A percentile compares a stretch with the other conserved stretches of the same genome.
Conservation (phyloP, 2,113 vertebrate genomes). For the Rousettus leschenaultii region DNA sequence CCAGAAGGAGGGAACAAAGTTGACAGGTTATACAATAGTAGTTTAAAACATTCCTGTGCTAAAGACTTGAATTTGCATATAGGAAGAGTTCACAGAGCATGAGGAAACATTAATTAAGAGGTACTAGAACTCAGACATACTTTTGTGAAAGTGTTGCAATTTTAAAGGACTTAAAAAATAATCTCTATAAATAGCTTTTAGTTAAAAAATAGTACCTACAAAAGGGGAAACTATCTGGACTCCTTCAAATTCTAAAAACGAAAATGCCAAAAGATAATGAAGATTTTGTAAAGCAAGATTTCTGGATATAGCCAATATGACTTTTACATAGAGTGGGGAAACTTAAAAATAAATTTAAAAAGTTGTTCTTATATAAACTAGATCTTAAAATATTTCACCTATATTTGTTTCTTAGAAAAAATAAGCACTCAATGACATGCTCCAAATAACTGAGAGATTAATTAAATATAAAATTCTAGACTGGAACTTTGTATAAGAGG, state of each 20-base stretch:
- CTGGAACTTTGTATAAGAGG: not conserved
- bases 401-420: not conserved
- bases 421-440: not conserved
- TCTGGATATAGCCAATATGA: not conserved
- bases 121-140: not conserved
- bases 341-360: not conserved
- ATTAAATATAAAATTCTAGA: not conserved
- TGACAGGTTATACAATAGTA: not conserved
- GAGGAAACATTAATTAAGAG: not conserved
- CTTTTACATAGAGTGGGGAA: not conserved
- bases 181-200: not conserved
- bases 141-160: not conserved
- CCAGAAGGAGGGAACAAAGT: not conserved
- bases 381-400: not conserved
- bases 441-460: not conserved
- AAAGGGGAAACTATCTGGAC: not conserved
- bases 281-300: not conserved
- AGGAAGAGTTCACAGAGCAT: not conserved
- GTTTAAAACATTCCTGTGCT: not conserved
- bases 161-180: not conserved
- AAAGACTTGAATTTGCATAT: not conserved
- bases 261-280: not conserved
- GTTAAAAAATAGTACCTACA: not conserved
- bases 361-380: not conserved
- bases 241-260: not conserved